A percentile compares a stretch with the other conserved stretches of the same genome.
Evolutionary conservation across 2,797 vertebrate genomes (phyloP).

Genomic region (Paedocypris micromegethes): DNA sequence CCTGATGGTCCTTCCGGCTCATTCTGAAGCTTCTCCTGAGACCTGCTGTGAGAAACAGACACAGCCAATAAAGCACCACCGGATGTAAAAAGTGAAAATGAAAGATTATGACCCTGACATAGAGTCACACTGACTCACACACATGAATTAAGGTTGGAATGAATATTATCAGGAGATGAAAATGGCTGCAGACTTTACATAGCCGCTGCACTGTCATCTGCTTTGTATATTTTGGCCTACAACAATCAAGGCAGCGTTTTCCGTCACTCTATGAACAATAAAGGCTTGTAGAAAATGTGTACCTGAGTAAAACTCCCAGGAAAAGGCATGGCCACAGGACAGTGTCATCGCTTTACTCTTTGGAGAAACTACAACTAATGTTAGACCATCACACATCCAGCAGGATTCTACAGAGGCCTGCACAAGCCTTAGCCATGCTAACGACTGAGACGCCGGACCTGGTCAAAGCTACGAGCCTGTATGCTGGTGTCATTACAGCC

Average conservation of each 20-base stretch:
- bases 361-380: constrained; percentile 72
- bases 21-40: constrained; percentile 82
- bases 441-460: constrained; percentile 4
- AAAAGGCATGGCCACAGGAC: constrained; percentile 74
- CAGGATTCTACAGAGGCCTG: constrained; percentile 36
- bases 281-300: constrained; percentile 56
- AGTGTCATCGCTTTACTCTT: constrained; percentile 66
- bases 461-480: too few relatives aligned
- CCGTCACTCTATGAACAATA: constrained; percentile 30
- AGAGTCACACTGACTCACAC: constrained; percentile 10
- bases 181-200: constrained; percentile 1
- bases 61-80: background rate
- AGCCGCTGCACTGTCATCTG: constrained; percentile 9
- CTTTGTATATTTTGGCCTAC: background rate
- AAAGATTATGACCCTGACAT: background rate
- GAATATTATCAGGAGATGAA: constrained; percentile 1
- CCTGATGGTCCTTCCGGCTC: constrained; percentile 74
- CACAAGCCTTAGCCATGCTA: constrained; percentile 41
- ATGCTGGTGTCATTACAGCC: too few relatives aligned
- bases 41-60: constrained; percentile 66
- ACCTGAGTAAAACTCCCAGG: constrained; percentile 77
- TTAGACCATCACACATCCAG: constrained; percentile 64
- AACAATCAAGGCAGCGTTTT: constrained; percentile 16
- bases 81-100: background rate
- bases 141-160: constrained; percentile 13